These are phyloP conservation scores for Erannis defoliaria DNA, from an alignment of 2,888 invertebrate genomes.

Conservation along the genomic window DNA sequence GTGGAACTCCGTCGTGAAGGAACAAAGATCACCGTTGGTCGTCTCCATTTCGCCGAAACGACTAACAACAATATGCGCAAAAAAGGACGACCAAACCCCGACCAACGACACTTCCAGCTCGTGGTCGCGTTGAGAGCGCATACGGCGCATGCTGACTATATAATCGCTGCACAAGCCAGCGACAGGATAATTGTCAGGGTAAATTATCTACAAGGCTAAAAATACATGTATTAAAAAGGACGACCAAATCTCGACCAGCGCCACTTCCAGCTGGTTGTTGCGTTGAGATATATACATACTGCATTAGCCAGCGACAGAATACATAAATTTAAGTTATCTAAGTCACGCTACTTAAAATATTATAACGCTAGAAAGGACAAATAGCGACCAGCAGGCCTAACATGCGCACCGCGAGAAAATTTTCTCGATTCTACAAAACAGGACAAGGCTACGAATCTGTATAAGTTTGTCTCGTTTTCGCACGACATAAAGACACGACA, in stretches of 20 bases:
- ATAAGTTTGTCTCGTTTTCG: no score
- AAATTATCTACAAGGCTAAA: constrained; percentile 61
- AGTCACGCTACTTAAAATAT: no score
- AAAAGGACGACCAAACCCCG: constrained; percentile 99
- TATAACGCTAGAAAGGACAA: no score
- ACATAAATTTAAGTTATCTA: no score
- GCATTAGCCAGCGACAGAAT: no score
- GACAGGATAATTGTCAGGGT: constrained; percentile 99
- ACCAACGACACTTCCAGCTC: constrained; percentile 98
- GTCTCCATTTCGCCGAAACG: constrained; percentile 99
- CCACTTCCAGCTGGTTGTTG: background rate
- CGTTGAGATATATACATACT: background rate
- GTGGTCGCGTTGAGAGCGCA: constrained; percentile 98
- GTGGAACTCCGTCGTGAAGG: constrained; percentile 95
- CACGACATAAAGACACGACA: no score
- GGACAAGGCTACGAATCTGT: no score
- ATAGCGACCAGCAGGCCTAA: no score
- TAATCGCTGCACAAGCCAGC: constrained; percentile 95
- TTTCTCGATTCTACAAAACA: no score
- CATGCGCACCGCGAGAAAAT: no score
- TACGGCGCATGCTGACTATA: constrained; percentile 92
- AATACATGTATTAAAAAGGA: background rate
- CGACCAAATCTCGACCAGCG: background rate
- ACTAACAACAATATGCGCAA: constrained; percentile 99
- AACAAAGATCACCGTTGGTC: constrained; percentile 97